Percentiles rank a stretch among this genome's conserved stretches.
Evolutionary conservation across 2,888 invertebrate genomes (phyloP).

Genomic region (Xestia xanthographa): DNA sequence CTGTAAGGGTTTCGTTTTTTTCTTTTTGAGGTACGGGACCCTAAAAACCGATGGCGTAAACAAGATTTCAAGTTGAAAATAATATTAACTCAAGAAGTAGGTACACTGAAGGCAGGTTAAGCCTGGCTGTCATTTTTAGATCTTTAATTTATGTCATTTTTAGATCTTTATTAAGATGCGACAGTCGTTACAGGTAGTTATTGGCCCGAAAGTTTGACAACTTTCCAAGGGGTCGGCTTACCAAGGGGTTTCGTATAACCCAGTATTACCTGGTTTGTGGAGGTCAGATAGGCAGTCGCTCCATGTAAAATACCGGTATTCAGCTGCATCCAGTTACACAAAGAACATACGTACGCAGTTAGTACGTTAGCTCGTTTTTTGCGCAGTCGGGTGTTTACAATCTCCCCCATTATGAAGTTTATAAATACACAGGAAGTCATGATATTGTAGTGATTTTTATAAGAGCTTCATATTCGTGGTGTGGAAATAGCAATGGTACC

Average conservation of each 20-base stretch:
- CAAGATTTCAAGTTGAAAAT: background rate
- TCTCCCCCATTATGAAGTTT: background rate
- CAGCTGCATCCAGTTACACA: background rate
- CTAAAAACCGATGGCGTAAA: background rate
- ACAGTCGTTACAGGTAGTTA: background rate
- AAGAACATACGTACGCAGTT: background rate
- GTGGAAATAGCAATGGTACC: conserved; percentile 53
- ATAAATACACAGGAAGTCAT: conserved; percentile 34
- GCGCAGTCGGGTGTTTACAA: background rate
- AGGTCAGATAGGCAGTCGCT: background rate
- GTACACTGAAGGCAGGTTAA: too few relatives aligned
- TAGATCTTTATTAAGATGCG: too few relatives aligned
- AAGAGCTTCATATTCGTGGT: conserved; percentile 34
- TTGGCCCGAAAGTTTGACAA: background rate
- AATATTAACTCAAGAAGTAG: background rate
- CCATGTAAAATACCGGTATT: background rate
- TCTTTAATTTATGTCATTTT: background rate
- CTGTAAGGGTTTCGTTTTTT: too few relatives aligned
- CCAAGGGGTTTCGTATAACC: too few relatives aligned
- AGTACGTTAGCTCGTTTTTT: background rate
- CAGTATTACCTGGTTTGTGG: background rate
- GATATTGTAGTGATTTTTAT: conserved; percentile 36
- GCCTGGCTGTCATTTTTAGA: background rate
- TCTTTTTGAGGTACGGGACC: too few relatives aligned
- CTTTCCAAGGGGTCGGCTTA: too few relatives aligned